Conservation (phyloP, 2,113 vertebrate genomes). For the Glaucomys volans region DNA sequence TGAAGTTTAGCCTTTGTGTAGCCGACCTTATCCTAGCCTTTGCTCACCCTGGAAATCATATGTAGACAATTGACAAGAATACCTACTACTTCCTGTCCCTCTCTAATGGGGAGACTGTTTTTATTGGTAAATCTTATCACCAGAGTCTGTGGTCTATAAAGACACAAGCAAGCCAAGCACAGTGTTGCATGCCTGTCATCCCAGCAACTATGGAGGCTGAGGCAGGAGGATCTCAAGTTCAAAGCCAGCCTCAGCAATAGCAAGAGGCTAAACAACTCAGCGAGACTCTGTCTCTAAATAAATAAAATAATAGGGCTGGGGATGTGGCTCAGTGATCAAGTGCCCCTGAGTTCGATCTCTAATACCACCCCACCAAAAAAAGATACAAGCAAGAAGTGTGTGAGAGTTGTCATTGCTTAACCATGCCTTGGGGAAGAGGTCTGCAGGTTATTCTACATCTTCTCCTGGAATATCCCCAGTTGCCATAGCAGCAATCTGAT, state of each 20-base stretch:
- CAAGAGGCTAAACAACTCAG: too few relatives aligned
- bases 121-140: not conserved
- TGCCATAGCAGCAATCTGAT: not conserved
- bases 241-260: too few relatives aligned
- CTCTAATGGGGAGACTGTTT: not conserved
- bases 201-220: too few relatives aligned
- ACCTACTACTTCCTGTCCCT: too few relatives aligned
- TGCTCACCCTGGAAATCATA: not conserved
- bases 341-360: too few relatives aligned
- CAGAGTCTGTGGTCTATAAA: not conserved
- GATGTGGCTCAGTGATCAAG: too few relatives aligned
- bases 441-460: rapidly evolving
- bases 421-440: not conserved
- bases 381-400: not conserved
- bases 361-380: not conserved
- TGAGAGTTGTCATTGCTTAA: not conserved
- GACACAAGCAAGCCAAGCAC: not conserved
- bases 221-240: too few relatives aligned
- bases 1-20: not conserved
- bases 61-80: not conserved
- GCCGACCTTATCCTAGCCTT: not conserved
- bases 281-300: too few relatives aligned
- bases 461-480: too few relatives aligned
- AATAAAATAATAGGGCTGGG: too few relatives aligned
- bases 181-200: too few relatives aligned